Conservation (phyloP, 2,113 vertebrate species). For the Podocnemis expansa region DNA sequence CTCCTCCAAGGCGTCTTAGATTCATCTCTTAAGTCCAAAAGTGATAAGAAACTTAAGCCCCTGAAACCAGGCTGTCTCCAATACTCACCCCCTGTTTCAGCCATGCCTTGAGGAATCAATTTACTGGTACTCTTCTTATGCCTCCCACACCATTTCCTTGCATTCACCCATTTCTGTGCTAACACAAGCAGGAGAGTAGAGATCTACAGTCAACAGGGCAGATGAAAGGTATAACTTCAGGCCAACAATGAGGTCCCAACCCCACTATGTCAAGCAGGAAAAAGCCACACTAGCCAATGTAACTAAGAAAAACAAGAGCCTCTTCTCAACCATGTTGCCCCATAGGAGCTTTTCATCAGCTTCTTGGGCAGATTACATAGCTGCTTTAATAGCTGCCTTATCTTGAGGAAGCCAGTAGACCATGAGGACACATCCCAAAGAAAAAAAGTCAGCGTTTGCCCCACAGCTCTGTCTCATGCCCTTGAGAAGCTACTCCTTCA, state of each 20-base stretch:
- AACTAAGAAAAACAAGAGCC: neutral
- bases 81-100: neutral
- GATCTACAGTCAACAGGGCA: accelerated
- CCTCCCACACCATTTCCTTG: neutral
- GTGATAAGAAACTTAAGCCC: neutral
- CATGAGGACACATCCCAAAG: neutral
- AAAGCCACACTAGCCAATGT: neutral
- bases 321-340: neutral
- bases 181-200: neutral
- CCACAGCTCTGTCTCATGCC: neutral
- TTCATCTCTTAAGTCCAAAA: neutral
- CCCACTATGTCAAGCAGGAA: too few relatives aligned
- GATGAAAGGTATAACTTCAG: neutral
- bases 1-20: neutral
- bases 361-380: neutral
- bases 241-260: too few relatives aligned
- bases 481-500: neutral
- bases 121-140: neutral
- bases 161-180: neutral
- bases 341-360: neutral
- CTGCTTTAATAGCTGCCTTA: neutral
- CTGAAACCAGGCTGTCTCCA: neutral
- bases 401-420: neutral
- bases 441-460: neutral
- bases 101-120: neutral